A percentile compares a stretch with the other conserved stretches of the same genome.
Evolutionary conservation across 1,140 invertebrate genomes (phyloP).

Genomic region (Camponotus vicinus): DNA sequence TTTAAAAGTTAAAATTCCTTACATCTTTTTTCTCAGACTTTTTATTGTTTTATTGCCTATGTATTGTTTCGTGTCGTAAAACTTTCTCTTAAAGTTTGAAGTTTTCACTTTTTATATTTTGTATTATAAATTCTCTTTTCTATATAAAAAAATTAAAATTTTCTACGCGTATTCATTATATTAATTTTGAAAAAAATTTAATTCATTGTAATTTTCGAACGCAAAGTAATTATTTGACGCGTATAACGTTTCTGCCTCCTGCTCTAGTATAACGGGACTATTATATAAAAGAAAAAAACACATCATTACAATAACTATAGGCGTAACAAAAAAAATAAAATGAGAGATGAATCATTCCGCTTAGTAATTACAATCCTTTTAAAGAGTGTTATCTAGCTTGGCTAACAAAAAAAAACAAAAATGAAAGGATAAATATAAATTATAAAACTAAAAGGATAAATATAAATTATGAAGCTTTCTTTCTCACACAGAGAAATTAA

Average conservation of each 20-base stretch:
- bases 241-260: not conserved
- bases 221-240: not conserved
- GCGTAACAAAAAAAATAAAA: conserved; percentile 22
- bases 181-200: not conserved
- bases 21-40: not conserved
- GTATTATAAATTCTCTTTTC: not conserved
- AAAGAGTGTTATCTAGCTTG: not conserved
- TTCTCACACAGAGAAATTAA: not conserved
- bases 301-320: too few species aligned
- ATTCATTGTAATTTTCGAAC: not conserved
- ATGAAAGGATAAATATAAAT: not conserved
- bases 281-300: conserved; percentile 6
- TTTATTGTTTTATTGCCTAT: not conserved
- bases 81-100: not conserved
- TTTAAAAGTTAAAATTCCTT: not conserved
- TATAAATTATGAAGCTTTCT: conserved; percentile 3
- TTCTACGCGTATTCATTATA: not conserved
- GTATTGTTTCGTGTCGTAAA: not conserved
- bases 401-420: not conserved
- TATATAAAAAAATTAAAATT: not conserved
- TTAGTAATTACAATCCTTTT: conserved; percentile 17
- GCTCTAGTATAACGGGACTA: conserved; percentile 6
- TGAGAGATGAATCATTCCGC: conserved; percentile 19
- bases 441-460: not conserved
- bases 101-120: not conserved